Evolutionary conservation across 1,140 invertebrate species (phyloP).

Genomic region (Caerostris darwini): DNA sequence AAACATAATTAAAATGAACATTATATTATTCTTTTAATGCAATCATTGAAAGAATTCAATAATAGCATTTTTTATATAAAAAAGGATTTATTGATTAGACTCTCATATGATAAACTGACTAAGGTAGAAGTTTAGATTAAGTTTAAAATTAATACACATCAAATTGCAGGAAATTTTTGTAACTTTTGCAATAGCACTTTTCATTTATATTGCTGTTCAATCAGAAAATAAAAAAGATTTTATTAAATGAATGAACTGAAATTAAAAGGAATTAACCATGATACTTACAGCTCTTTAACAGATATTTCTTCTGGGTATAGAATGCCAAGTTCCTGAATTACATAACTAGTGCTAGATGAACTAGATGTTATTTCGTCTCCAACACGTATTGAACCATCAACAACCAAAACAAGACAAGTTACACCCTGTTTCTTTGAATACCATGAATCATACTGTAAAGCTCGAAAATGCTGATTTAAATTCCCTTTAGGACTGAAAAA

Average conservation of each 20-base stretch:
- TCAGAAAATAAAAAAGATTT: no score
- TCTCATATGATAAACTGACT: no score
- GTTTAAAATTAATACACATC: no score
- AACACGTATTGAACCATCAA: constrained; percentile 87
- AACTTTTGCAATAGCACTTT: no score
- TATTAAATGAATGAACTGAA: no score
- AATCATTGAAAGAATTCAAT: neutral
- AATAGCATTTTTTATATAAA: neutral
- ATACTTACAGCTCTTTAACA: constrained; percentile 87
- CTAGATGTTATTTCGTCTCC: constrained; percentile 87
- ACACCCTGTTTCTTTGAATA: constrained; percentile 94
- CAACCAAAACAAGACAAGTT: constrained; percentile 89
- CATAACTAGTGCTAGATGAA: constrained; percentile 88
- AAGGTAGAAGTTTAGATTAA: no score
- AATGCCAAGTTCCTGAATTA: constrained; percentile 90
- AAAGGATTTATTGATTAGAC: neutral
- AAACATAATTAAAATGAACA: no score
- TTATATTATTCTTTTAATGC: no score
- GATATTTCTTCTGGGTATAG: constrained; percentile 89
- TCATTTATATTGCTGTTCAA: no score
- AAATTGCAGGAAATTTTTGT: no score
- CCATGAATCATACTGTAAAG: constrained; percentile 96
- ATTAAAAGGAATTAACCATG: neutral
- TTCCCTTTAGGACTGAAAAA: constrained; percentile 84
- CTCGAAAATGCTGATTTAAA: constrained; percentile 86